Evolutionary conservation across 2,888 invertebrate genomes (phyloP).

Genomic region (Lacanobia oleracea): DNA sequence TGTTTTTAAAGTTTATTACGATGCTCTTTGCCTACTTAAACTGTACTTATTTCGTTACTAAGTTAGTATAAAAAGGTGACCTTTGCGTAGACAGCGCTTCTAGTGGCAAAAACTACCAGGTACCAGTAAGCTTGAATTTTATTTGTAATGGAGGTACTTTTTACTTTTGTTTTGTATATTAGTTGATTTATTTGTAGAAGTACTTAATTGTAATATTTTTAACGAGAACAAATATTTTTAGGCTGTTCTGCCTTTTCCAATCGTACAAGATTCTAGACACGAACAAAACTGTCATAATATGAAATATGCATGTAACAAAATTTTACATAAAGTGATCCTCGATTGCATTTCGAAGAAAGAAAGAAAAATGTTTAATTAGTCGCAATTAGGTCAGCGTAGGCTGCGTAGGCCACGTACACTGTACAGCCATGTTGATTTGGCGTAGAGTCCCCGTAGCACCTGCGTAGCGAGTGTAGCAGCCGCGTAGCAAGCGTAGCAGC

Average conservation of each 20-base stretch:
- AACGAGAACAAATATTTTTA: neutral
- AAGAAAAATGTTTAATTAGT: too few relatives aligned
- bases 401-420: neutral
- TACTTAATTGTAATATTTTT: conserved; percentile 5
- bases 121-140: neutral
- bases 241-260: neutral
- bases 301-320: neutral
- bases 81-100: conserved; percentile 6
- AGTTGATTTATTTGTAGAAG: conserved; percentile 10
- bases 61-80: neutral
- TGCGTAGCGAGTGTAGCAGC: neutral
- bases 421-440: neutral
- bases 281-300: neutral
- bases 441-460: neutral
- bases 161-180: conserved; percentile 21
- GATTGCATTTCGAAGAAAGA: neutral
- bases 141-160: conserved; percentile 7
- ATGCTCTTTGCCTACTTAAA: neutral
- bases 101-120: neutral
- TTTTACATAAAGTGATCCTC: neutral
- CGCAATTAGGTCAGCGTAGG: neutral
- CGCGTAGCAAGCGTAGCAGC: neutral
- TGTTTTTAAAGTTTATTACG: neutral
- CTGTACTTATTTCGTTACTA: neutral
- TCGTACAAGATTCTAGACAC: neutral